A percentile compares a stretch with the other conserved stretches of the same genome.
phyloP scores from a whole-genome alignment of 2,113 vertebrate genomes.

The Mesocricetus auratus region DNA sequence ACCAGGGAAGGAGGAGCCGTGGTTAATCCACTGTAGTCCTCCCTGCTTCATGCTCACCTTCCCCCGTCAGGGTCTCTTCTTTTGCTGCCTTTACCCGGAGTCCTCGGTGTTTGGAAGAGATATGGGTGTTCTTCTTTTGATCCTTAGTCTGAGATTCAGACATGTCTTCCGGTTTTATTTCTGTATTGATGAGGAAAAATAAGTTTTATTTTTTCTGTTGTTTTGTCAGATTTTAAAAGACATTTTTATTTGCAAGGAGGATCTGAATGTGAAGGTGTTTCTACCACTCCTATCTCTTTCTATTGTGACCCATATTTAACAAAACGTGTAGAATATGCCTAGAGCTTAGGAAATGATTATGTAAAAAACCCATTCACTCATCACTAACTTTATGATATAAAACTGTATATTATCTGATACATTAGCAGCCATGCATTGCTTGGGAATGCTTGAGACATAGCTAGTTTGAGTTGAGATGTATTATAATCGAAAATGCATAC shows the following conservation, averaged over 20 bases:
- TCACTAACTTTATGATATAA: neutral
- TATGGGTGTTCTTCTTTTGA: neutral
- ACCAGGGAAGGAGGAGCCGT: neutral
- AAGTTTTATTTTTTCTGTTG: neutral
- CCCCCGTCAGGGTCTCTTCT: neutral
- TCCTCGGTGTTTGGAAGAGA: neutral
- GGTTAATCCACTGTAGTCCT: neutral
- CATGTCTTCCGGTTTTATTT: conserved; percentile 51
- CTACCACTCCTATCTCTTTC: neutral
- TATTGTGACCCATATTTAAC: neutral
- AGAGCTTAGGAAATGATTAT: neutral
- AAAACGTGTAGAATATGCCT: neutral
- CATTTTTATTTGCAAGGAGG: neutral
- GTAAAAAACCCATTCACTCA: neutral
- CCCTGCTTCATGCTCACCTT: conserved; percentile 71
- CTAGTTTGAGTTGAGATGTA: neutral
- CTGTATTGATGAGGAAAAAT: conserved; percentile 70
- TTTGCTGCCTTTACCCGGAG: conserved; percentile 13
- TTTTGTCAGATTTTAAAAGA: neutral
- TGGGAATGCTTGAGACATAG: neutral
- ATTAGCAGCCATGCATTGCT: neutral
- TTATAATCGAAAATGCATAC: neutral
- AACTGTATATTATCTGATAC: neutral
- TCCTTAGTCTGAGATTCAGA: conserved; percentile 37
- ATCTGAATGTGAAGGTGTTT: neutral